Evolutionary conservation across 2,113 vertebrate species (phyloP).

Genomic region (Calyptommatus sinebrachiatus): DNA sequence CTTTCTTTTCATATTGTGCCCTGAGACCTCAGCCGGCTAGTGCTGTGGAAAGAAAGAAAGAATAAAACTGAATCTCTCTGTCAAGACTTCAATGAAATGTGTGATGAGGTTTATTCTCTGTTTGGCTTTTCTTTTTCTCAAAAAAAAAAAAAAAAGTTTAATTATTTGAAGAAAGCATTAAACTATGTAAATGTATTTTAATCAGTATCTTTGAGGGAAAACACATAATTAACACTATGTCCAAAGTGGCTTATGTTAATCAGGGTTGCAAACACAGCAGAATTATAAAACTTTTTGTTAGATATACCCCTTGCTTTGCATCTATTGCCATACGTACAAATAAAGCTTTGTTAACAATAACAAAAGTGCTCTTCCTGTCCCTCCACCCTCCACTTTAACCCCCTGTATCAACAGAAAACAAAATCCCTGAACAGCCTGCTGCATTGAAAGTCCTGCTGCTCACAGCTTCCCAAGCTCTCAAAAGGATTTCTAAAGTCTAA

Average conservation of each 20-base stretch:
- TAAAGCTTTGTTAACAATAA: constrained; percentile 34
- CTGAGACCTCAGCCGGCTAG: constrained; percentile 61
- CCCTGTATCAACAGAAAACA: constrained; percentile 34
- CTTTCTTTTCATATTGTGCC: constrained; percentile 64
- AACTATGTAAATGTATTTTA: constrained; percentile 51
- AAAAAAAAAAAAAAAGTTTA: constrained; percentile 15
- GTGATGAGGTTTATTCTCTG: constrained; percentile 52
- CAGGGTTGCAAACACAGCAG: constrained; percentile 39
- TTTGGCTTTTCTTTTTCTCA: constrained; percentile 30
- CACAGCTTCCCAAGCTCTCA: constrained; percentile 50
- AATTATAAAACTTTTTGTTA: constrained; percentile 44
- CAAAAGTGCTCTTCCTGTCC: constrained; percentile 30
- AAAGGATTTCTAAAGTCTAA: constrained; percentile 41
- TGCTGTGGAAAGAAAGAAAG: constrained; percentile 27
- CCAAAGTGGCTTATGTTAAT: constrained; percentile 45
- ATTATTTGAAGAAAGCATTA: constrained; percentile 40
- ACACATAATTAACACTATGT: constrained; percentile 57
- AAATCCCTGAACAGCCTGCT: constrained; percentile 38
- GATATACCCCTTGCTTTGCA: constrained; percentile 25
- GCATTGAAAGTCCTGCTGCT: constrained; percentile 41
- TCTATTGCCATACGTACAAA: constrained; percentile 35
- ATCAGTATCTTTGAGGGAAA: constrained; percentile 36
- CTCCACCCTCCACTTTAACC: not conserved
- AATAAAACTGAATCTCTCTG: constrained; percentile 47
- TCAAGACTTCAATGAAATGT: constrained; percentile 62